These are phyloP conservation scores for Lepus timidus DNA, from an alignment of 2,113 vertebrate species.

Conservation along the genomic window DNA sequence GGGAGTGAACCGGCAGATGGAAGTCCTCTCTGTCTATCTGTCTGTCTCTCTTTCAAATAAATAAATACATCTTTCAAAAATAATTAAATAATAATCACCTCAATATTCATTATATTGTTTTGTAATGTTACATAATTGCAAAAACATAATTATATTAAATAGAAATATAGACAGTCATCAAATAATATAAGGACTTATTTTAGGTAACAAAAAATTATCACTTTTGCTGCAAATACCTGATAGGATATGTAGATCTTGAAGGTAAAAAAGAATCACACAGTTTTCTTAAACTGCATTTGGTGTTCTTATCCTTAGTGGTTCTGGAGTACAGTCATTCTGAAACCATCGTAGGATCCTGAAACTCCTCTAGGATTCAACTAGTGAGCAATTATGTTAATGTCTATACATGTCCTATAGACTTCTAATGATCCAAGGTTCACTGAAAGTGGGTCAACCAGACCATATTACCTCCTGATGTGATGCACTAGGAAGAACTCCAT, in stretches of 20 bases:
- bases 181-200: conserved; percentile 1
- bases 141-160: conserved; percentile 20
- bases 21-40: too few relatives aligned
- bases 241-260: neutral
- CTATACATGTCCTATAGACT: neutral
- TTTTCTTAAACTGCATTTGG: neutral
- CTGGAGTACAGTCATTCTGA: neutral
- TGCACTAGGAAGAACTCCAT: neutral
- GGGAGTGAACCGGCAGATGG: too few relatives aligned
- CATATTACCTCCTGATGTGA: neutral
- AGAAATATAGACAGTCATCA: neutral
- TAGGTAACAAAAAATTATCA: neutral
- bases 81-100: too few relatives aligned
- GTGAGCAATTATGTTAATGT: neutral
- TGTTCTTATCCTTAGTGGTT: neutral
- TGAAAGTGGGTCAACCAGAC: neutral
- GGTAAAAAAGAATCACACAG: neutral
- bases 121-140: conserved; percentile 3
- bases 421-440: neutral
- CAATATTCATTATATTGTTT: neutral
- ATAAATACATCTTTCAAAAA: too few relatives aligned
- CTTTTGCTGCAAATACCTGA: neutral
- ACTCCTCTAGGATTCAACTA: neutral
- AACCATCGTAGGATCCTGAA: neutral
- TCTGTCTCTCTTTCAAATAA: too few relatives aligned